Evolutionary conservation across 37 sponge, comb jelly and placozoan genomes (phyloP), one percentile per base, ranked within the genome.

Genomic region (Theonella swinhoei): DNA sequence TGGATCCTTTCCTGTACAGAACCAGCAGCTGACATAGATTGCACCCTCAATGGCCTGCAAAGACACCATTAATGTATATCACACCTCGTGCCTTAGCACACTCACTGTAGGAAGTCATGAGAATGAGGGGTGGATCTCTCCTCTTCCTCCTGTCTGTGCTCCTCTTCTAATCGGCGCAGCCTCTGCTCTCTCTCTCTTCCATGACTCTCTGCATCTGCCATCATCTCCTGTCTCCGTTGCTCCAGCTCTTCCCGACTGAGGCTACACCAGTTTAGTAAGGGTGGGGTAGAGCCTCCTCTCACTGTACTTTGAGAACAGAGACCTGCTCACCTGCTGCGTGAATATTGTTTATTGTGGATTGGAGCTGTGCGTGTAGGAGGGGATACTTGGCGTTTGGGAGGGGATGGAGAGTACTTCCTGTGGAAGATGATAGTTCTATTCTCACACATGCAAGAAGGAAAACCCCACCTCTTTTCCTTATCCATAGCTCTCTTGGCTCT

Each of bases 1-100:
- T 92, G 92, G 34, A 95, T 92, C 11, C 95, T 58, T 58, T 94
- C 95, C 23, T 75, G 86, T 20, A 94, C 63, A 2, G 89, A 83
- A 7, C 42, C 26, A 22, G 88, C 65, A 2, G 88, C 75, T 40
- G 78, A 80, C 62, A 89, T 47, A 14, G 93, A 91, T 60, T 91
- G 75, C 0, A 92, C 90, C 23, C 79, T 41, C 72, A 95, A 72
- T 29, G 85, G 67, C 29, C 90, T 95, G 69, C 35, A 65, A 5
- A 65, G 7, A 26, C 60, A 58, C 17, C 19, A 58, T 19, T 58
- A 58, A 11, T 20, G 60, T 58, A 35, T 74, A 8, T 2, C 64
- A 60, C 35, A 19, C 54, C 39, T 32, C 62, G 32, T 23, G 36
- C 19, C 38, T 32, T 8, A 32, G 2, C 8, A 11, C 2, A 25